phyloP scores from a whole-genome alignment of 1,140 invertebrate genomes.

The Neuroterus valhalla region DNA sequence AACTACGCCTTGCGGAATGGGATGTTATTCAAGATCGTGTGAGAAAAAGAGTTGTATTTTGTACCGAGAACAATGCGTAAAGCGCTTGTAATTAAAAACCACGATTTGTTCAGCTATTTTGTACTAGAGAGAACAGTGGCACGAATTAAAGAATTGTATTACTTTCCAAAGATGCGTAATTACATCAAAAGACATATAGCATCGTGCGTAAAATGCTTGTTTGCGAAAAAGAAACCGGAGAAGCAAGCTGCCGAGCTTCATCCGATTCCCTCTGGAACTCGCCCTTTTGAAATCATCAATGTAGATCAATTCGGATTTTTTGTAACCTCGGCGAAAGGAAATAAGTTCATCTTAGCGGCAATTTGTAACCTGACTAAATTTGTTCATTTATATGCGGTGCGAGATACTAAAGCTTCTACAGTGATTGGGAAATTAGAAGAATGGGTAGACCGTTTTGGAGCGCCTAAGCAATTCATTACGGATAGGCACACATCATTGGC shows the following conservation, averaged over 20 bases:
- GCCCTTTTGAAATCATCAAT: conserved; percentile 22
- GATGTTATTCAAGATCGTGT: background rate
- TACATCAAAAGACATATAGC: conserved; percentile 33
- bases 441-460: background rate
- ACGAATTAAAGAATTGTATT: conserved; percentile 35
- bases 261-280: conserved; percentile 14
- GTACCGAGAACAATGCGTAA: conserved; percentile 39
- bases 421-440: background rate
- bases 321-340: conserved; percentile 43
- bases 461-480: background rate
- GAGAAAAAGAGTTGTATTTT: conserved; percentile 30
- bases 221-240: conserved; percentile 13
- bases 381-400: background rate
- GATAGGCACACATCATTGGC: conserved; percentile 20
- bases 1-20: background rate
- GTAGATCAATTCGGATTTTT: conserved; percentile 50
- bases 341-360: too few relatives aligned
- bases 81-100: conserved; percentile 35
- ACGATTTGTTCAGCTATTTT: conserved; percentile 38
- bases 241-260: conserved; percentile 14
- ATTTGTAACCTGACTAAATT: too few relatives aligned
- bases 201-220: conserved; percentile 31
- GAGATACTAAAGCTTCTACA: background rate
- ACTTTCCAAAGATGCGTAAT: conserved; percentile 39
- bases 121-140: conserved; percentile 35